A percentile compares a stretch with the other conserved stretches of the same genome.
phyloP scores from a whole-genome alignment of 1,140 invertebrate species.

The Drosophila carrolli region DNA sequence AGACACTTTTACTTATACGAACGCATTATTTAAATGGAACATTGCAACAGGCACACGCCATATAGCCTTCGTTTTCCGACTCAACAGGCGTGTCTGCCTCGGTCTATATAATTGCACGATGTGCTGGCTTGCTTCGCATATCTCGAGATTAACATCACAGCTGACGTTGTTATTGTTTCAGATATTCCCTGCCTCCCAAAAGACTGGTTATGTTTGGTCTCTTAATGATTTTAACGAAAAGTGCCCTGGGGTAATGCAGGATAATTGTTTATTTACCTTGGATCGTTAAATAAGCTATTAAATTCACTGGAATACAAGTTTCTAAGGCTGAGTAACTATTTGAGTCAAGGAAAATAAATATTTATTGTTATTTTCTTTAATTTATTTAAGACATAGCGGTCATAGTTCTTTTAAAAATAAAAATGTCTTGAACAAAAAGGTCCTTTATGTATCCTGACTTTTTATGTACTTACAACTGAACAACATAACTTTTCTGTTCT shows the following conservation, averaged over 20 bases:
- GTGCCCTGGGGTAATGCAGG: background rate
- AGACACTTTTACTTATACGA: constrained; percentile 14
- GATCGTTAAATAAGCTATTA: constrained; percentile 3
- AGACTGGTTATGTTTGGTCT: constrained; percentile 29
- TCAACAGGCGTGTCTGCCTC: constrained; percentile 22
- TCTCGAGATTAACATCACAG: constrained; percentile 33
- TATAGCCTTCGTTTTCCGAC: constrained; percentile 6
- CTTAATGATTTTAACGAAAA: constrained; percentile 31
- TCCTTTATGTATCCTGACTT: too few relatives aligned
- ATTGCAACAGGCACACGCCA: constrained; percentile 46
- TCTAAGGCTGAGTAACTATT: background rate
- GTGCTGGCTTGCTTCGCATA: constrained; percentile 28
- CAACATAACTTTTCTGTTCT: background rate
- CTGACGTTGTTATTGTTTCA: constrained; percentile 27
- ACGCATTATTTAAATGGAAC: constrained; percentile 73
- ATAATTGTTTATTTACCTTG: constrained; percentile 16
- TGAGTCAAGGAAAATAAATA: background rate
- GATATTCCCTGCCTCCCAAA: constrained; percentile 2
- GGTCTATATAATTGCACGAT: constrained; percentile 6
- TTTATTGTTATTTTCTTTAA: too few relatives aligned
- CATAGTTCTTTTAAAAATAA: too few relatives aligned
- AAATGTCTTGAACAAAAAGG: too few relatives aligned
- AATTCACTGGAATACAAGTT: background rate
- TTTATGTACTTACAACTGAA: too few relatives aligned
- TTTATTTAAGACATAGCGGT: too few relatives aligned